These are phyloP conservation scores for Nycticebus coucang DNA, from an alignment of 2,113 vertebrate genomes.

Conservation along the genomic window DNA sequence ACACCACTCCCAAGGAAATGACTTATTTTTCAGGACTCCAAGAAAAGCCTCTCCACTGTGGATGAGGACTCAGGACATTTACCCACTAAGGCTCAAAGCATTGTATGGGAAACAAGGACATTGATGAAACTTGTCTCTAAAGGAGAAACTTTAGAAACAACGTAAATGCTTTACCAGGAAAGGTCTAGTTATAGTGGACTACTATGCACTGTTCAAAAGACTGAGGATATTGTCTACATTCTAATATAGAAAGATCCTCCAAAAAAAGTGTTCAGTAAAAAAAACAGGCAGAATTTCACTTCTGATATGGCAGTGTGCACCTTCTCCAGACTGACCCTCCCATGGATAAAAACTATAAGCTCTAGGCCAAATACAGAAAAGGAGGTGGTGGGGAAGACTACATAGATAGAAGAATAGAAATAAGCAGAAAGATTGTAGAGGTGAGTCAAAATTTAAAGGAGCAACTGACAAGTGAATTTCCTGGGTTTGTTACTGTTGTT, in stretches of 20 bases:
- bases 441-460: background rate
- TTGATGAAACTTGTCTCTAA: background rate
- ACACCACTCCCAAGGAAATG: background rate
- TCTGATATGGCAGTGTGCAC: background rate
- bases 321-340: background rate
- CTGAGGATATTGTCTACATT: background rate
- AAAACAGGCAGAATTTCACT: background rate
- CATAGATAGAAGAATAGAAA: background rate
- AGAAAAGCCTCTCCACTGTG: background rate
- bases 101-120: background rate
- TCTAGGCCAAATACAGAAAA: background rate
- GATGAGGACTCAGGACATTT: background rate
- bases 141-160: background rate
- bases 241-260: background rate
- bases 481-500: background rate
- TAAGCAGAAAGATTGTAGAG: background rate
- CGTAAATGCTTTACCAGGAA: background rate
- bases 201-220: background rate
- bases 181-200: background rate
- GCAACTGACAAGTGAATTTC: background rate
- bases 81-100: background rate
- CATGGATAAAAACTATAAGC: background rate
- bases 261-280: background rate
- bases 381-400: no score
- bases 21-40: conserved; percentile 14